Base-by-base conservation (phyloP, 2,888 invertebrate species). In the Tetrapedia diversipes region DNA sequence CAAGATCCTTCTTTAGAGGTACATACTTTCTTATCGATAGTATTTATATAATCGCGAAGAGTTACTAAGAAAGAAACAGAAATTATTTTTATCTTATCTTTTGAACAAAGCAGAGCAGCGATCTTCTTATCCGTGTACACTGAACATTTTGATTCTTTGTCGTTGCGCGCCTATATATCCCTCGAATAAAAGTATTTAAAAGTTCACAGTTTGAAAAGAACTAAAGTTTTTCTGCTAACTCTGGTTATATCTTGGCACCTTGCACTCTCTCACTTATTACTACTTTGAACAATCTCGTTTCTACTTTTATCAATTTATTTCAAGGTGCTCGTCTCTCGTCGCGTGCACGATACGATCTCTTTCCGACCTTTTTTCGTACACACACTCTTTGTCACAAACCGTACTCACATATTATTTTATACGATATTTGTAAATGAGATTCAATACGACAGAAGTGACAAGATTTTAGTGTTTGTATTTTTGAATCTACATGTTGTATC, bases 151-250 rank as follows among this genome's bases (percentile, higher is more conserved):
- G 16, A 59, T 64, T 54, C 41, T 64, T 41, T 32, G 59, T 47
- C 41, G 60, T 74, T 27, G 41, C 64, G 63, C 59, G 75, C n/a
- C n/a, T n/a, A n/a, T 64, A 41, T 56, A 61, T 53, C 54, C 67
- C 39, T 29, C 57, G n/a, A 67, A 67, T 45, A 47, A 64, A 67
- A 32, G n/a, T 45, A 41, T 73, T 63, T 37, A 16, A 51, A 64
- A 45, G 61, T 59, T 49, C 27, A 65, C 22, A 56, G 14, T 19
- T 39, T 34, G 43, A 34, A n/a, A n/a, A 53, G 47, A 43, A 51
- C 69, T 71, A 79, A 80, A 80, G 56, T 76, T 74, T 71, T 78
- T 79, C 70, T 60, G 37, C 68, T 63, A 43, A 53, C 72, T 71
- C 67, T 59, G 65, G n/a, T 61, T 24, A 61, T 16, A 37, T 51